Conservation (phyloP, 92 coral and sea anemone species). For the Parazoanthus atlanticus region DNA sequence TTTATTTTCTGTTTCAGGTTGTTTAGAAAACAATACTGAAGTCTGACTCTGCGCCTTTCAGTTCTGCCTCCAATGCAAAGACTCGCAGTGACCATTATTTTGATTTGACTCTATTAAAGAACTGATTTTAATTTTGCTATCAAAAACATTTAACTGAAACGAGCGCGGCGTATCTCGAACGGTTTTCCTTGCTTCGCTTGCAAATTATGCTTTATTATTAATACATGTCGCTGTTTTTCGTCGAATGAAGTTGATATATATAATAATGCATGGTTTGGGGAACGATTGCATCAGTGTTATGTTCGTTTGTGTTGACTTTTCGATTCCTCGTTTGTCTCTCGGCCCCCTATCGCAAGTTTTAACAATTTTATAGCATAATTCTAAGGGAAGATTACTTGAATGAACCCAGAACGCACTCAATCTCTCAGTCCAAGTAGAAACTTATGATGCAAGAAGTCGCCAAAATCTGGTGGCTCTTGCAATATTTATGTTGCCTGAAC, state of each 20-base stretch:
- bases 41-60: background rate
- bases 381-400: background rate
- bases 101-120: background rate
- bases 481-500: constrained; percentile 74
- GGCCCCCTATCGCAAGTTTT: background rate
- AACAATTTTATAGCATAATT: background rate
- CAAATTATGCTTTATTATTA: constrained; percentile 7
- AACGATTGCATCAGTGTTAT: background rate
- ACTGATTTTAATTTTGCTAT: background rate
- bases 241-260: constrained; percentile 9
- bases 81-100: background rate
- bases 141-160: background rate
- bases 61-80: background rate
- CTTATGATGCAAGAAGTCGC: constrained; percentile 16
- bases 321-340: background rate
- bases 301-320: background rate
- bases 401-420: background rate
- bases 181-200: background rate
- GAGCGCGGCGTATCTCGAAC: background rate
- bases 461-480: constrained; percentile 58
- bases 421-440: background rate
- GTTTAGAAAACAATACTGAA: background rate
- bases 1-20: background rate
- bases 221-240: constrained; percentile 6
- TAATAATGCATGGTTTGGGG: background rate